Base-by-base conservation (phyloP, 2,797 vertebrate genomes). In the Channallabes apus region DNA sequence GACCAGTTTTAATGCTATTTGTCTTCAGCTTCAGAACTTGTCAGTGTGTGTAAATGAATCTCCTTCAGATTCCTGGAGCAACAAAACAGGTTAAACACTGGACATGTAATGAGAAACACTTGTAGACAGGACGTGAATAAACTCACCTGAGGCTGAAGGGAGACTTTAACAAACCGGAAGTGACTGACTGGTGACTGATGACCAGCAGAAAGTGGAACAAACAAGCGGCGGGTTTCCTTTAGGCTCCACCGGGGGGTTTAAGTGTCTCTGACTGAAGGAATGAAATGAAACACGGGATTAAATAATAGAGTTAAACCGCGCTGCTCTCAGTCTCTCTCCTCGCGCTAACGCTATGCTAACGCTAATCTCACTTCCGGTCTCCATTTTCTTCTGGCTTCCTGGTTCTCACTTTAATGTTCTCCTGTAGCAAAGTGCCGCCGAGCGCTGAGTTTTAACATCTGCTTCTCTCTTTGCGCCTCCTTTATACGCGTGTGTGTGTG, bases 151-250 rank as follows among this genome's bases (percentile, higher is more conserved):
- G 24, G 64, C 12, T 14, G 22, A 27, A 68, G 41, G 38, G 6
- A 38, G 38, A 38, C 38, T 58, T 51, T 51, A 51, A 51, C 46
- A 65, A 81, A 22, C 79, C 79, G 79, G 79, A 77, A 77, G 75
- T 59, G 54, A 77, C 12, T 11, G 67, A 58, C 15, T 51, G 27
- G 11, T 3, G 54, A 69, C 46, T 51, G 46, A 51, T 51, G 46
- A 51, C 46, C 46, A 51, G 1, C 46, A 4, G 14, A 56, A 59
- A 0, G 5, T 24, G 8, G 8, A 82, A 8, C 35, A 17, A 71
- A 59, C 2, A 17, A 71, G n/a, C 2, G 1, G 12, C 46, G 17
- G 27, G 12, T 58, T 56, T 71, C 12, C 20, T 82, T 67, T 54
- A n/a, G 46, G 18, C 24, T 18, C 58, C 14, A 1, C 12, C 5